Evolutionary conservation across 2,113 vertebrate species (phyloP).

Genomic region (Crotalus horridus): DNA sequence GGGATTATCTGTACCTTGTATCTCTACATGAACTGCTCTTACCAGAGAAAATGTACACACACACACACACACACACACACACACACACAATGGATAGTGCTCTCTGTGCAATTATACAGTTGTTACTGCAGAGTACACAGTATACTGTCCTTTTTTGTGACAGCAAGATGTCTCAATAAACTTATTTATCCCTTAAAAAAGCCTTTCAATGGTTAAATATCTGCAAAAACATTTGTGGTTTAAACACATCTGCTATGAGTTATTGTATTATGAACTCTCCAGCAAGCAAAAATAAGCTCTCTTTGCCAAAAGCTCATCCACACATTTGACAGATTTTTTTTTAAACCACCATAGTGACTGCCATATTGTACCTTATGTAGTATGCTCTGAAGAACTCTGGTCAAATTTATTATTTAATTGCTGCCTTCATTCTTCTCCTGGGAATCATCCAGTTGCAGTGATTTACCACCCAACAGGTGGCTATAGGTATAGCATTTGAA

Average conservation of each 20-base stretch:
- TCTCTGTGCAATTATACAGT: background rate
- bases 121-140: background rate
- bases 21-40: background rate
- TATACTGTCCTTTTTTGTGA: background rate
- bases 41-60: background rate
- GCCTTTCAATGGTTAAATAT: conserved; percentile 1
- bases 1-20: background rate
- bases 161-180: background rate
- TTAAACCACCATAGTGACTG: background rate
- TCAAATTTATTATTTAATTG: background rate
- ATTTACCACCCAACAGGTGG: background rate
- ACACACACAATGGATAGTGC: background rate
- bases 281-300: conserved; percentile 12
- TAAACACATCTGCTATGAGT: background rate
- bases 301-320: background rate
- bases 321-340: background rate
- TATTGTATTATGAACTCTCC: conserved; percentile 1
- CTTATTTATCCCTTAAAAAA: background rate
- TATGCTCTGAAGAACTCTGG: background rate
- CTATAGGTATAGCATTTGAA: background rate
- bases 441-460: background rate
- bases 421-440: background rate
- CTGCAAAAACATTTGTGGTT: background rate
- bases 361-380: background rate
- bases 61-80: no score